These are phyloP conservation scores for Pygmarrhopalites habei DNA, from an alignment of 1,140 invertebrate species.

Conservation along the genomic window DNA sequence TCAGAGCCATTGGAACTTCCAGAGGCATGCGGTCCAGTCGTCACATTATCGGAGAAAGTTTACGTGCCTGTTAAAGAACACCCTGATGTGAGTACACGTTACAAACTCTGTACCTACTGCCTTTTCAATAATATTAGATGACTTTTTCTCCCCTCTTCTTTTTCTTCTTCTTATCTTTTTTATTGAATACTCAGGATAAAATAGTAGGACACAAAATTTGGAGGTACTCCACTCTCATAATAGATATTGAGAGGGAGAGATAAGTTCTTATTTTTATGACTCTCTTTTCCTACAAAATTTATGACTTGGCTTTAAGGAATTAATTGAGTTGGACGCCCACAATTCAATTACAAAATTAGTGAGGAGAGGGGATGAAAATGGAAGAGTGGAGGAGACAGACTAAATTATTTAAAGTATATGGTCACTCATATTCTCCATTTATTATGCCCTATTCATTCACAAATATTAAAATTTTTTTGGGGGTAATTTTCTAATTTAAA, in stretches of 20 bases:
- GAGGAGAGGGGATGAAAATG: neutral
- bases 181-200: too few relatives aligned
- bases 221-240: too few relatives aligned
- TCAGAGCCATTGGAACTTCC: constrained; percentile 73
- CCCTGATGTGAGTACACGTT: constrained; percentile 83
- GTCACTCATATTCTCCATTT: too few relatives aligned
- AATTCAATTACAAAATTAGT: neutral
- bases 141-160: neutral
- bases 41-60: constrained; percentile 95
- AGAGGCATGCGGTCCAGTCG: constrained; percentile 81
- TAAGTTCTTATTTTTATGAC: too few relatives aligned
- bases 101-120: too few relatives aligned
- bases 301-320: neutral
- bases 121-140: neutral
- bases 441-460: too few relatives aligned
- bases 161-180: neutral
- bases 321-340: constrained; percentile 5
- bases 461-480: too few relatives aligned
- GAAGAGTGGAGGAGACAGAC: too few relatives aligned
- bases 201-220: too few relatives aligned
- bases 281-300: constrained; percentile 6
- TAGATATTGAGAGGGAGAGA: too few relatives aligned
- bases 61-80: constrained; percentile 99
- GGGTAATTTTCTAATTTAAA: too few relatives aligned
- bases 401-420: too few relatives aligned